Conservation (phyloP, 2,797 vertebrate genomes). For the Urocyon cinereoargenteus region DNA sequence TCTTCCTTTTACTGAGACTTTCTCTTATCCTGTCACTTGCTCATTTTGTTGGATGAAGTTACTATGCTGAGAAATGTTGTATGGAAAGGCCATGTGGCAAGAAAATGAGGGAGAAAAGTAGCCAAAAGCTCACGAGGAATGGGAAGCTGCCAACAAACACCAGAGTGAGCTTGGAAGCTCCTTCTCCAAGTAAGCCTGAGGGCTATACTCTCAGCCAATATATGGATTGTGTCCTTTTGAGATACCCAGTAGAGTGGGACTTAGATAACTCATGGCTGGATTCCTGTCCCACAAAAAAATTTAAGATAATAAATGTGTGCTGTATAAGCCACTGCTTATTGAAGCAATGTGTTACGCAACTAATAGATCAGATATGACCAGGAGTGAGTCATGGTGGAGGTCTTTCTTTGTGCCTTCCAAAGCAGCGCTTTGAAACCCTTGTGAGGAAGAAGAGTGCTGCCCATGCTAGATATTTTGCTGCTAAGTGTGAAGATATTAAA, state of each 20-base stretch:
- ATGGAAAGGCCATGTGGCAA: background rate
- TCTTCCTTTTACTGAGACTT: background rate
- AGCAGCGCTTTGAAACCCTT: background rate
- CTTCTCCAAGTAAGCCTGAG: background rate
- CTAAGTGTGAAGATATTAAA: background rate
- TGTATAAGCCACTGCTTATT: background rate
- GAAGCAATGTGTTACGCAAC: background rate
- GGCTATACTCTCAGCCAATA: background rate
- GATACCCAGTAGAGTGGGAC: background rate
- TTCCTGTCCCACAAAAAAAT: background rate
- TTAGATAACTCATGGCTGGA: background rate
- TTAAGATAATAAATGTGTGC: background rate
- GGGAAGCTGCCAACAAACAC: too few relatives aligned
- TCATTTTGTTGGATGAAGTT: background rate
- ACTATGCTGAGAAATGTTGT: too few relatives aligned
- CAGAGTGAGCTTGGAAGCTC: background rate
- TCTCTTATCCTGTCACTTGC: background rate
- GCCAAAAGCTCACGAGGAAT: fast-evolving
- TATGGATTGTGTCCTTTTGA: background rate
- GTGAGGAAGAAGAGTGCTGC: background rate
- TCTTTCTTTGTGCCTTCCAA: background rate
- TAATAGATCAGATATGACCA: fast-evolving
- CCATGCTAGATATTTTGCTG: background rate
- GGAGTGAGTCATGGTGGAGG: background rate
- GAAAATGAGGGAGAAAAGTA: background rate